Evolutionary conservation across 2,888 invertebrate genomes (phyloP), one percentile per base, ranked within the genome.

Genomic region (Ormyrus nitidulus): DNA sequence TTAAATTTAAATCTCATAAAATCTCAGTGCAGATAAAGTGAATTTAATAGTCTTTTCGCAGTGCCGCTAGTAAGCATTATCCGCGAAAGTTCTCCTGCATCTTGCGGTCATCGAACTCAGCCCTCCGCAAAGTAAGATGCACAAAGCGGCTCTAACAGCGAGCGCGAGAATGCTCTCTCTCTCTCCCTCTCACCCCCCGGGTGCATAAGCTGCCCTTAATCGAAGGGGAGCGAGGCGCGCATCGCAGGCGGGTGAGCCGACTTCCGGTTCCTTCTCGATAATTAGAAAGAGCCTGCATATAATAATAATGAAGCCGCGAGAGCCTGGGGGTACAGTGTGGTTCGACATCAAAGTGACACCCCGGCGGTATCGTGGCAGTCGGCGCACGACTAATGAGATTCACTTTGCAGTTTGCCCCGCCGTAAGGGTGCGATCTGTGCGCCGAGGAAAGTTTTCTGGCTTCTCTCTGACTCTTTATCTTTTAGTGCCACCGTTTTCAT

Each of bases 311-410:
- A 54, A 13, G 11, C n/a, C 13, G 84, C 85, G 84, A 83, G 84
- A 84, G 85, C 86, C 84, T 78, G 80, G 82, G 84, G 85, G 84
- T 83, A 84, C 83, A 2, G 34, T 2, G 84, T 83, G 85, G 84
- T 85, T 86, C 84, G 86, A 88, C 86, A 87, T 88, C 87, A 88
- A 88, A 87, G 87, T 86, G 84, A 85, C 86, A 84, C 85, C 84
- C 85, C 81, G 48, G 79, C n/a, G 54, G 59, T 56, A 61, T 58
- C 49, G 72, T 2, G 85, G 86, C 86, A 86, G 81, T 34, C 87
- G 85, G 85, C 84, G 84, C 85, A 86, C 85, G 86, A 88, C 86
- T 88, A 89, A 90, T 90, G 89, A 89, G 90, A 90, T 90, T 90
- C 90, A 89, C 89, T 89, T 89, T 88, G 87, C 87, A 85, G 86